Conservation (phyloP, 1,140 invertebrate genomes). For the Cepaea nemoralis region DNA sequence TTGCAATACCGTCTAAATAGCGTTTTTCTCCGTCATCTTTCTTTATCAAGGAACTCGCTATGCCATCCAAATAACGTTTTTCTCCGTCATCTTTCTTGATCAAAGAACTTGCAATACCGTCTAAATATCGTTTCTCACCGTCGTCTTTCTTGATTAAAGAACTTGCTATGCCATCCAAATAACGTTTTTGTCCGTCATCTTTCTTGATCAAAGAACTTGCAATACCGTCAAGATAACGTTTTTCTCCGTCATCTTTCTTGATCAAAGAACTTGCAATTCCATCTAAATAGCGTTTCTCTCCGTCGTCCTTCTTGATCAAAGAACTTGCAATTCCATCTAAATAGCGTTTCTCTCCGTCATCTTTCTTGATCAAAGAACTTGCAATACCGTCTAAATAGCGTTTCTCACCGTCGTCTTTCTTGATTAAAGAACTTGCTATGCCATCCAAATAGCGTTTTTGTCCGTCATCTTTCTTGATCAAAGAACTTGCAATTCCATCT, state of each 20-base stretch:
- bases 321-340: background rate
- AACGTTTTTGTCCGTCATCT: background rate
- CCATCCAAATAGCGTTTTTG: background rate
- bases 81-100: background rate
- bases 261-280: background rate
- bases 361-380: background rate
- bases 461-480: background rate
- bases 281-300: background rate
- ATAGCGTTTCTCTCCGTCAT: background rate
- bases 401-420: background rate
- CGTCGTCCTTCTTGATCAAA: background rate
- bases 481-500: background rate
- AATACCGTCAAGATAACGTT: background rate
- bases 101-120: slow-evolving; percentile 4
- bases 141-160: background rate
- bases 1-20: background rate
- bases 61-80: slow-evolving; percentile 6
- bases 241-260: slow-evolving; percentile 1
- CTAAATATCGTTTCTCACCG: background rate
- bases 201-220: slow-evolving; percentile 2
- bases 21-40: background rate
- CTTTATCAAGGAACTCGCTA: background rate
- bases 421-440: background rate
- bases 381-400: background rate
- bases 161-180: slow-evolving; percentile 2